These are phyloP conservation scores for Drosophila repletoides DNA, from an alignment of 1,140 invertebrate species.

Conservation along the genomic window DNA sequence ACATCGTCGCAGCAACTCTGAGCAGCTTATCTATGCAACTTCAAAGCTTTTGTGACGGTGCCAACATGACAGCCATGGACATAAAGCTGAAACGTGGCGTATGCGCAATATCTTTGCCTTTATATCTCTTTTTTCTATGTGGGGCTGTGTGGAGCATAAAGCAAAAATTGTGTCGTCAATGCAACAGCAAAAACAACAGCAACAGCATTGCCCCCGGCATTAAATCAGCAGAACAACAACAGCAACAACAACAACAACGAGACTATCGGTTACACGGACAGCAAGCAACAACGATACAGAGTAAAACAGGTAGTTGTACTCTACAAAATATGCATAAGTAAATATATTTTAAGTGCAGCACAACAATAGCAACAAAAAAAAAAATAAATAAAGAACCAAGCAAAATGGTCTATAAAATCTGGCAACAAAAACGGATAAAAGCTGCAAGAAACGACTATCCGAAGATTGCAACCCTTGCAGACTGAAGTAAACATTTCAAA, in stretches of 20 bases:
- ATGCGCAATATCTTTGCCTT: conserved; percentile 71
- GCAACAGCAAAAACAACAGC: conserved; percentile 31
- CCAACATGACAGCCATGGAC: conserved; percentile 54
- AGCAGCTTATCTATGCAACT: conserved; percentile 74
- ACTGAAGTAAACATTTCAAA: no score
- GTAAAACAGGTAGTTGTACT: conserved; percentile 45
- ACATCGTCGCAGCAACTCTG: conserved; percentile 4
- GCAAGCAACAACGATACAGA: neutral
- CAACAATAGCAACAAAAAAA: conserved; percentile 25
- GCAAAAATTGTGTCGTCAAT: conserved; percentile 69
- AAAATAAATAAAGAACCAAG: conserved; percentile 30
- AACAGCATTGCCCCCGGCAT: conserved; percentile 45
- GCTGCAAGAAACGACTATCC: no score
- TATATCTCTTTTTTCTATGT: conserved; percentile 25
- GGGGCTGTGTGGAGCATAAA: conserved; percentile 36
- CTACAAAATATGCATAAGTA: conserved; percentile 56
- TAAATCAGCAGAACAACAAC: conserved; percentile 56
- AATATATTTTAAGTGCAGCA: conserved; percentile 62
- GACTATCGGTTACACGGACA: conserved; percentile 21
- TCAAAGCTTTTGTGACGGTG: conserved; percentile 74
- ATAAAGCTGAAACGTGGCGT: conserved; percentile 68
- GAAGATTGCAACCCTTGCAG: no score
- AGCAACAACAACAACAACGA: conserved; percentile 7
- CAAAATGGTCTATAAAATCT: conserved; percentile 50
- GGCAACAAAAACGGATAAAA: conserved; percentile 15